A percentile compares a stretch with the other conserved stretches of the same genome.
Conservation (phyloP, 1,140 invertebrate species). For the Drosophila pseudoananassae region DNA sequence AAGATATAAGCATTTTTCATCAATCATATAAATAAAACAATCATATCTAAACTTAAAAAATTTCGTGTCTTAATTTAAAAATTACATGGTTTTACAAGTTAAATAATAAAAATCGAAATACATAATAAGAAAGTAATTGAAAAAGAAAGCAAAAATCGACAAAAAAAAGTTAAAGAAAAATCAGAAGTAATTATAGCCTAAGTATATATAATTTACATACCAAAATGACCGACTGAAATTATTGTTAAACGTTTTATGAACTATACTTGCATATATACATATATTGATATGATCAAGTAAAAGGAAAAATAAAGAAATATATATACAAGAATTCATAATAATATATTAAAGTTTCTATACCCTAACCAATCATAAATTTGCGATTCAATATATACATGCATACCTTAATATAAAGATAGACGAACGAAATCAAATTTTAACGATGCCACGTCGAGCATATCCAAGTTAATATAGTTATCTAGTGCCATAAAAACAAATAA, state of each 20-base stretch:
- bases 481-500: constrained; percentile 61
- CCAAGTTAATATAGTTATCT: constrained; percentile 46
- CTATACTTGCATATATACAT: constrained; percentile 79
- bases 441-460: constrained; percentile 16
- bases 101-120: constrained; percentile 30
- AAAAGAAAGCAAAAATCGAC: constrained; percentile 40
- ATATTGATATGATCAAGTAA: constrained; percentile 83
- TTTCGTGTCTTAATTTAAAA: constrained; percentile 79
- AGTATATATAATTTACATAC: constrained; percentile 80
- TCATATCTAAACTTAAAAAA: constrained; percentile 73
- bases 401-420: constrained; percentile 59
- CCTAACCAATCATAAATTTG: constrained; percentile 78
- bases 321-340: constrained; percentile 71
- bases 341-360: constrained; percentile 77
- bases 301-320: constrained; percentile 62
- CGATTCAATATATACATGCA: constrained; percentile 64
- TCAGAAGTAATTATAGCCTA: constrained; percentile 65
- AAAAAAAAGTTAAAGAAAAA: constrained; percentile 20
- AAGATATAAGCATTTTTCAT: constrained; percentile 41
- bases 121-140: constrained; percentile 37
- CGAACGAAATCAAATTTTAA: constrained; percentile 62
- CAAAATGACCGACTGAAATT: constrained; percentile 82
- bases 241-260: constrained; percentile 83
- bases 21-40: constrained; percentile 74
- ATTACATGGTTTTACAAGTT: constrained; percentile 65